A percentile compares a stretch with the other conserved stretches of the same genome.
These are phyloP conservation scores for Cephus spinipes DNA, from an alignment of 2,888 invertebrate genomes.

Conservation along the genomic window DNA sequence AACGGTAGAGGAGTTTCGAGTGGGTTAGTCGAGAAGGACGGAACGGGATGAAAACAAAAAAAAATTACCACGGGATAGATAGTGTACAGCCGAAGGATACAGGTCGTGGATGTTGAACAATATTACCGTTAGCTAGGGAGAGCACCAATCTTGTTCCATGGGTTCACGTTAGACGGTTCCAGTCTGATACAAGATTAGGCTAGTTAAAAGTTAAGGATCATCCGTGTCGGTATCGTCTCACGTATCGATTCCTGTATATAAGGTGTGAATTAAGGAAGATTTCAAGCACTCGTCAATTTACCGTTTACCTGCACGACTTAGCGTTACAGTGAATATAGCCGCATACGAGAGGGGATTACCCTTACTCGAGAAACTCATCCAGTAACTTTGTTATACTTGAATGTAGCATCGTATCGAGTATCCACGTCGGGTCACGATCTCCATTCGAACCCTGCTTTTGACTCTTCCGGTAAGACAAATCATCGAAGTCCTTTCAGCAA, in stretches of 20 bases:
- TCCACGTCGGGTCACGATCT: conserved; percentile 52
- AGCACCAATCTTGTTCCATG: background rate
- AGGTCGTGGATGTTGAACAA: background rate
- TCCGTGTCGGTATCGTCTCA: background rate
- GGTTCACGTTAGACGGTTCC: background rate
- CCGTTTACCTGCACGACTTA: background rate
- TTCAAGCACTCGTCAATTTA: background rate
- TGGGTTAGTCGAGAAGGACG: background rate
- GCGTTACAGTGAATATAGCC: background rate
- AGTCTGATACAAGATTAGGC: background rate
- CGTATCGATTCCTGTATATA: background rate
- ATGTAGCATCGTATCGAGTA: conserved; percentile 15
- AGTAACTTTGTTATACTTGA: background rate
- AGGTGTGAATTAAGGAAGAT: background rate
- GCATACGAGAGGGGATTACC: background rate
- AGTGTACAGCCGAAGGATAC: background rate
- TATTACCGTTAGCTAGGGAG: background rate
- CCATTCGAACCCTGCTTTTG: conserved; percentile 37
- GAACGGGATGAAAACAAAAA: background rate
- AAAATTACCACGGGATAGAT: background rate
- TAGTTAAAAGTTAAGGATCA: background rate
- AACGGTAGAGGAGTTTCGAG: background rate
- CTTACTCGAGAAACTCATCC: background rate
- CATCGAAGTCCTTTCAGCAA: conserved; percentile 38
- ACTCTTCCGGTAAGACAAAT: conserved; percentile 43